Conservation (phyloP, 30 jellyfish, hydroid and myxozoan species). For the Aurelia sp. region DNA sequence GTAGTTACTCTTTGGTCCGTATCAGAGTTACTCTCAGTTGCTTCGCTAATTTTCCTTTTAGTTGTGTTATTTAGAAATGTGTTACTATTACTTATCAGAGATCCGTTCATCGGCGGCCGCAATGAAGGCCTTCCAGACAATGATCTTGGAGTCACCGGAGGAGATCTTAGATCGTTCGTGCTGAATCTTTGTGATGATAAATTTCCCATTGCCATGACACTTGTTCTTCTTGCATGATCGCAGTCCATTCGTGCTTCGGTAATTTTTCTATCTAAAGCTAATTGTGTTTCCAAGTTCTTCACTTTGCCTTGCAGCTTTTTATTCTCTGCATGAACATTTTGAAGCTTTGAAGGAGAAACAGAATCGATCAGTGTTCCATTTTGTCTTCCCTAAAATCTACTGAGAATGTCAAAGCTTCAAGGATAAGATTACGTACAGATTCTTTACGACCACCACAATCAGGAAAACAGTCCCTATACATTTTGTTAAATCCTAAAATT, state of each 20-base stretch:
- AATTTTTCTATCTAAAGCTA: conserved; percentile 39
- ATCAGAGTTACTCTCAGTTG: background rate
- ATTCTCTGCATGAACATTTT: conserved; percentile 37
- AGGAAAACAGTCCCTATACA: no score
- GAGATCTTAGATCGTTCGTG: conserved; percentile 18
- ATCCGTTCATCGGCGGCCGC: conserved; percentile 41
- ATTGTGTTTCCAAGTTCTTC: conserved; percentile 62
- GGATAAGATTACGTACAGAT: no score
- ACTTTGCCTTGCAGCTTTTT: conserved; percentile 63
- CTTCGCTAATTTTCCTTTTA: conserved; percentile 29
- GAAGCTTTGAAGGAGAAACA: conserved; percentile 18
- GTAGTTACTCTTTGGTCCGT: background rate
- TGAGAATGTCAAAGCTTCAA: no score
- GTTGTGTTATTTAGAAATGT: conserved; percentile 5
- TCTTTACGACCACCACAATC: no score
- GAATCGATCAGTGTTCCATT: no score
- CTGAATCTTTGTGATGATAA: conserved; percentile 18
- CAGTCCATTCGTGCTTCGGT: conserved; percentile 62
- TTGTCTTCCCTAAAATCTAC: no score
- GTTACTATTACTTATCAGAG: conserved; percentile 12
- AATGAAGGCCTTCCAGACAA: conserved; percentile 22
- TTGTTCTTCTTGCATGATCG: conserved; percentile 40
- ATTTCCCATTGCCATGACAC: conserved; percentile 57
- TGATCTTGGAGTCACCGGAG: conserved; percentile 16
- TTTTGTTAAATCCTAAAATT: no score